Conservation (phyloP, 2,888 invertebrate genomes). For the Trileptium ribeirensis region DNA sequence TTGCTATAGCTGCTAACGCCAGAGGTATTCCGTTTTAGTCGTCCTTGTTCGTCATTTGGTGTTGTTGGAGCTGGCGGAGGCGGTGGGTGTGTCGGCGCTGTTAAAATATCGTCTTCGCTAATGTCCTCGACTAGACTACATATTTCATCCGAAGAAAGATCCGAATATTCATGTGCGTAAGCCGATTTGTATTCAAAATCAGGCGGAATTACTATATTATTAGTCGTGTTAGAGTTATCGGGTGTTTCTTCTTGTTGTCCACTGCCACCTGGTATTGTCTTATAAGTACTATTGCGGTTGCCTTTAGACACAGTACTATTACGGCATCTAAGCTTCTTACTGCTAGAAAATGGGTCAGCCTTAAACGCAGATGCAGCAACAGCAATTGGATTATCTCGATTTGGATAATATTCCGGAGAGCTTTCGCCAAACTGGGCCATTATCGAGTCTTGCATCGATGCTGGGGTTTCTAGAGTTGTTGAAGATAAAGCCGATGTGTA, state of each 20-base stretch:
- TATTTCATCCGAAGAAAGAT: neutral
- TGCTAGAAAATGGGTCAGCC: too few relatives aligned
- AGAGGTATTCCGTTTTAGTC: neutral
- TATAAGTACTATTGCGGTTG: neutral
- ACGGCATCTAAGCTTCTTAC: neutral
- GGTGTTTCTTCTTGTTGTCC: neutral
- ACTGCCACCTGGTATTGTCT: too few relatives aligned
- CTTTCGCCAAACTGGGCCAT: neutral
- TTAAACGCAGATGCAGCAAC: too few relatives aligned
- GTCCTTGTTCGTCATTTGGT: neutral
- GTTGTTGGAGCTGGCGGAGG: neutral
- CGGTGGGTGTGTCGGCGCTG: neutral
- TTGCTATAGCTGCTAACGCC: too few relatives aligned
- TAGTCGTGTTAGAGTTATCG: neutral
- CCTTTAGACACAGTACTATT: neutral
- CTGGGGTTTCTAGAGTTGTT: neutral
- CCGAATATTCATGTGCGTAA: neutral
- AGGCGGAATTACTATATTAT: neutral
- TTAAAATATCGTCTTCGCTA: neutral
- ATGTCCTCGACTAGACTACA: neutral
- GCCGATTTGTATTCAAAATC: neutral
- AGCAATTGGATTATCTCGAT: neutral
- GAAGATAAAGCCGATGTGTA: neutral
- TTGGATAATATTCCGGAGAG: neutral
- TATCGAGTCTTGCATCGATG: neutral